Base-by-base conservation (phyloP, 2,888 invertebrate species). In the Tillus elongatus region DNA sequence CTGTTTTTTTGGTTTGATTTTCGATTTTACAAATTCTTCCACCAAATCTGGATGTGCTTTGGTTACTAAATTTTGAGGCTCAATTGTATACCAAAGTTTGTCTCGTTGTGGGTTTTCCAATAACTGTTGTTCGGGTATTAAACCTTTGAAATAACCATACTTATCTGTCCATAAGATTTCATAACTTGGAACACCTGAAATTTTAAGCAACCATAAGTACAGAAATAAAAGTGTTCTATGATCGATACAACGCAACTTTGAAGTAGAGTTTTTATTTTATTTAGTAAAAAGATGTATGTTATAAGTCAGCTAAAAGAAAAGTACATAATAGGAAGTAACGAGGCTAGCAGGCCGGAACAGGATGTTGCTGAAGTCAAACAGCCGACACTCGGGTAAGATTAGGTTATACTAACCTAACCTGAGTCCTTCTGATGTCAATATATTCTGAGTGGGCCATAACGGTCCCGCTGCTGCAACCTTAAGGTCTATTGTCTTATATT, bases 91-190 rank as follows among this genome's bases (percentile, higher is more conserved):
- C 72, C 77, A 79, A 1, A 76, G 64, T 15, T 67, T 64, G 16
- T 69, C 64, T 2, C 63, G 13, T 4, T 64, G 63, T 8, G 46
- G 40, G 11, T 61, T 63, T 3, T 61, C 70, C 37, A 69, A 60
- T 39, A 77, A 62, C 56, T 79, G 78, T 16, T 72, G 63, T 40
- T 75, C 69, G 0, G 79, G 77, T 44, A 77, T 73, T 11, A 82
- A 57, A 12, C 70, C 72, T 28, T 72, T 69, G 37, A 80, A 75
- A 33, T 60, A 67, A 2, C 69, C 67, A 14, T 70, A 63, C 4
- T 71, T 66, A 50, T 81, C 80, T 15, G 61, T 56, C 87, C 86
- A 87, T 4, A 77, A 62, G 8, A 87, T 72, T 66, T 85, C 84
- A 51, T 77, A 80, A 56, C 82, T 77, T 1, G 77, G 70, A 9